These are phyloP conservation scores for Acronicta alni DNA, from an alignment of 2,888 invertebrate species.

Conservation along the genomic window DNA sequence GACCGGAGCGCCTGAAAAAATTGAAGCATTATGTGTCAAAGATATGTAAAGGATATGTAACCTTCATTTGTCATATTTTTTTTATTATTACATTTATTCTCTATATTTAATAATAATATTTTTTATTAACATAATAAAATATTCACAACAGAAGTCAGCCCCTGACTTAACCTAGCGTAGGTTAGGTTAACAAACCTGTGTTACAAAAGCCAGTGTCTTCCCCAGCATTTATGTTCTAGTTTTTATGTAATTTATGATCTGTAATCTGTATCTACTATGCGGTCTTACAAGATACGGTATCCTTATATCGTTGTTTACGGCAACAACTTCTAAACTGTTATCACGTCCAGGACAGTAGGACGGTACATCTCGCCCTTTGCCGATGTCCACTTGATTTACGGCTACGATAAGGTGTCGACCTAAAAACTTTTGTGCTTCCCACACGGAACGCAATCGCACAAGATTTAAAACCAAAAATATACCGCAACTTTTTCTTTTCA, in stretches of 20 bases:
- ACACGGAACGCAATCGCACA: conserved; percentile 70
- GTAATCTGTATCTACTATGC: conserved; percentile 37
- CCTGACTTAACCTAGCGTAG: no score
- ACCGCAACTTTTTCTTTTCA: conserved; percentile 35
- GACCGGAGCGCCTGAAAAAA: no score
- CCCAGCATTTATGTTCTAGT: no score
- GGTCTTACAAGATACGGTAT: conserved; percentile 39
- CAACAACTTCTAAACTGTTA: conserved; percentile 77
- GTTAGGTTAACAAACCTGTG: no score
- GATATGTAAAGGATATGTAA: no score
- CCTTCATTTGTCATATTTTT: not conserved
- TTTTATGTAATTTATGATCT: no score
- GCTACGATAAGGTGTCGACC: conserved; percentile 83
- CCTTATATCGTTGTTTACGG: conserved; percentile 78
- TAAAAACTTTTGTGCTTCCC: conserved; percentile 78
- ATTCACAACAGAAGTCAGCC: no score
- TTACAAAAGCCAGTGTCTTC: no score
- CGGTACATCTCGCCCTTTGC: conserved; percentile 74
- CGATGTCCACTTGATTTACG: conserved; percentile 85
- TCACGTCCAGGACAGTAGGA: conserved; percentile 75
- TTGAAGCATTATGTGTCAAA: no score
- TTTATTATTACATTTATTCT: no score
- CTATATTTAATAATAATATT: no score
- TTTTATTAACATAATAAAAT: no score
- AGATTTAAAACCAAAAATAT: conserved; percentile 81